phyloP scores from a whole-genome alignment of 2,888 invertebrate genomes.

The Volucella inflata region DNA sequence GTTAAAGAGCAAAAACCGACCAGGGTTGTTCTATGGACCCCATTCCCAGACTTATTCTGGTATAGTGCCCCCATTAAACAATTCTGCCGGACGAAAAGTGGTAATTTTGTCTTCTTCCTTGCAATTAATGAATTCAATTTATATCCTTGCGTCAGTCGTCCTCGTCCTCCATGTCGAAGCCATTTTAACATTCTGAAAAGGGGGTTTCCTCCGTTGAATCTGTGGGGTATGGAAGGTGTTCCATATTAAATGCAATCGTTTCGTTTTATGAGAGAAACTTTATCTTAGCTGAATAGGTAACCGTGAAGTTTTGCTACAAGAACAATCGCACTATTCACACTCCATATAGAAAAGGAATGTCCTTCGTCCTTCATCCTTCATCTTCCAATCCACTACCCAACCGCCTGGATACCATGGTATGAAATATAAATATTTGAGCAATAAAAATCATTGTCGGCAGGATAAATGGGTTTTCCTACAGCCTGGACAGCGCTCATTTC shows the following conservation, averaged over 20 bases:
- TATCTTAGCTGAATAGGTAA: conserved; percentile 5
- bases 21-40: conserved; percentile 17
- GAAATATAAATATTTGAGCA: conserved; percentile 68
- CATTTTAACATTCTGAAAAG: conserved; percentile 4
- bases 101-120: conserved; percentile 47
- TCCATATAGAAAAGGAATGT: conserved; percentile 6
- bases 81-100: conserved; percentile 34
- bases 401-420: background rate
- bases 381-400: too few relatives aligned
- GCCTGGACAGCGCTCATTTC: conserved; percentile 36
- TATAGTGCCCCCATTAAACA: background rate
- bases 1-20: conserved; percentile 24
- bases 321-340: conserved; percentile 25
- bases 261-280: conserved; percentile 58
- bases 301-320: conserved; percentile 7
- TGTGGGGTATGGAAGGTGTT: conserved; percentile 23
- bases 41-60: background rate
- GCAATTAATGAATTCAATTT: conserved; percentile 71
- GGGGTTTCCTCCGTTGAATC: conserved; percentile 1
- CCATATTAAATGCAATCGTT: conserved; percentile 41
- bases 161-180: conserved; percentile 4
- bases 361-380: conserved; percentile 2
- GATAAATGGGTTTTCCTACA: conserved; percentile 55
- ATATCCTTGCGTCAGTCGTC: conserved; percentile 30
- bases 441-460: conserved; percentile 66